Evolutionary conservation across 2,888 invertebrate genomes (phyloP).

Genomic region (Prosopocoilus inquinatus): DNA sequence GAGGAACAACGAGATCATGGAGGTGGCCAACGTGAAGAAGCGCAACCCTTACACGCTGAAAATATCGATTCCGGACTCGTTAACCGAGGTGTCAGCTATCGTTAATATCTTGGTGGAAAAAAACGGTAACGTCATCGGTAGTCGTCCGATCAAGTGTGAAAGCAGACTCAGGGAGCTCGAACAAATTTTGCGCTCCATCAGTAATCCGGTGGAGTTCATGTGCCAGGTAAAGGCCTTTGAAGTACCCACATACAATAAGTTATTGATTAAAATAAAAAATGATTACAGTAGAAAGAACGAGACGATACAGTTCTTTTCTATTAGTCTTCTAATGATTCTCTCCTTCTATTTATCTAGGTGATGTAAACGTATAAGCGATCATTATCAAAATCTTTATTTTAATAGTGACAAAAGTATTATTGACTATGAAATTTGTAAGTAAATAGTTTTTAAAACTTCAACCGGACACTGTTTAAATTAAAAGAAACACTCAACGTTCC

Average conservation of each 20-base stretch:
- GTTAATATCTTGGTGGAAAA: conserved; percentile 79
- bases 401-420: too few species aligned
- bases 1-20: conserved; percentile 73
- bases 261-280: background rate
- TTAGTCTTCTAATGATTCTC: background rate
- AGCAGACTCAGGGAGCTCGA: conserved; percentile 79
- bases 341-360: background rate
- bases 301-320: background rate
- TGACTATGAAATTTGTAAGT: too few species aligned
- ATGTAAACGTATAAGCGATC: background rate
- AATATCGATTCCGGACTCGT: conserved; percentile 78
- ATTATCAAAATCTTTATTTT: background rate
- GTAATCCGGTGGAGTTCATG: conserved; percentile 84
- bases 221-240: conserved; percentile 63
- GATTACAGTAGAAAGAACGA: background rate
- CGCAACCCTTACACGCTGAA: conserved; percentile 83
- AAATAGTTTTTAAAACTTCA: too few species aligned
- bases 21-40: conserved; percentile 68
- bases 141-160: conserved; percentile 85
- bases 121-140: conserved; percentile 76
- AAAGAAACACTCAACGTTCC: too few species aligned
- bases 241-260: background rate
- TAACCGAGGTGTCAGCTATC: conserved; percentile 79
- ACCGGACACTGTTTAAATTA: too few species aligned
- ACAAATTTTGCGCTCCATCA: conserved; percentile 72